These are phyloP conservation scores for Zygaena filipendulae DNA, from an alignment of 2,888 invertebrate genomes.

Conservation along the genomic window DNA sequence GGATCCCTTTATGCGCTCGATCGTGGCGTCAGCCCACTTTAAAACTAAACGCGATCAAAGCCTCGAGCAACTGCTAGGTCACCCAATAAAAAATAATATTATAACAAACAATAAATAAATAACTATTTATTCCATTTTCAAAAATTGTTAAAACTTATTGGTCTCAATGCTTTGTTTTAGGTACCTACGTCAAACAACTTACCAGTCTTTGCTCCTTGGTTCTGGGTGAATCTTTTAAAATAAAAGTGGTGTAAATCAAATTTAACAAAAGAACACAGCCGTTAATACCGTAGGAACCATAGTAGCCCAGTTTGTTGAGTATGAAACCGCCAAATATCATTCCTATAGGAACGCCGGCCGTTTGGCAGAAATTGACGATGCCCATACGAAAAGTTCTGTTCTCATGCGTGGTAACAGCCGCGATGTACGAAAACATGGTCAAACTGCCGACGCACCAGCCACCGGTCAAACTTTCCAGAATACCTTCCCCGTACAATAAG, in stretches of 20 bases:
- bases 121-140: too few species aligned
- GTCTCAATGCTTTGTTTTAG: too few species aligned
- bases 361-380: constrained; percentile 84
- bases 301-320: constrained; percentile 75
- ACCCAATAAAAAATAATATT: too few species aligned
- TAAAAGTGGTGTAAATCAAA: constrained; percentile 73
- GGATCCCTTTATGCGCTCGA: too few species aligned
- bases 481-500: constrained; percentile 76
- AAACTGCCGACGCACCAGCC: constrained; percentile 86
- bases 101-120: too few species aligned
- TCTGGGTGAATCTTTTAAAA: constrained; percentile 71
- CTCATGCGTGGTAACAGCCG: constrained; percentile 80
- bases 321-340: constrained; percentile 84
- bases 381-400: constrained; percentile 85
- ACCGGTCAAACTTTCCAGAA: constrained; percentile 80
- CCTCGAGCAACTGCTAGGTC: too few species aligned
- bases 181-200: too few species aligned
- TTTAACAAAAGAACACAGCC: constrained; percentile 74
- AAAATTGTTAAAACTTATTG: too few species aligned
- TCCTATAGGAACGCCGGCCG: constrained; percentile 88
- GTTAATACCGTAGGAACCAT: constrained; percentile 79
- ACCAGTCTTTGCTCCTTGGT: constrained; percentile 41
- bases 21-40: too few species aligned
- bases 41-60: too few species aligned
- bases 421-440: constrained; percentile 85